These are phyloP conservation scores for Petaurus breviceps DNA, from an alignment of 2,113 vertebrate species.

Conservation along the genomic window DNA sequence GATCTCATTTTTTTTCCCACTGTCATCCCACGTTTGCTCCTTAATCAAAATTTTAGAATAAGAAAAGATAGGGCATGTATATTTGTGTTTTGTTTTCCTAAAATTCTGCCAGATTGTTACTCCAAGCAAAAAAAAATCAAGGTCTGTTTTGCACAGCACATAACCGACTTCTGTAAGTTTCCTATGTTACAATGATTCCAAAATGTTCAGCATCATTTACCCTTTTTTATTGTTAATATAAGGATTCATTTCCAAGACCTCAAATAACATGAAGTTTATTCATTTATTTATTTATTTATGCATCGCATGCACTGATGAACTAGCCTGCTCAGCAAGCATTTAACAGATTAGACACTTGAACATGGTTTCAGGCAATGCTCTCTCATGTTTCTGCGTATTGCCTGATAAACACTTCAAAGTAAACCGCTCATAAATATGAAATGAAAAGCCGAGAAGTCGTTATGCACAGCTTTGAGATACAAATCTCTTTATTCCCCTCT, in stretches of 20 bases:
- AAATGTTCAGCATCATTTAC: conserved; percentile 84
- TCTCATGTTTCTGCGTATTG: conserved; percentile 89
- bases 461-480: conserved; percentile 90
- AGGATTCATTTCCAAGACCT: conserved; percentile 84
- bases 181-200: conserved; percentile 81
- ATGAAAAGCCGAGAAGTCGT: conserved; percentile 89
- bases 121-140: conserved; percentile 74
- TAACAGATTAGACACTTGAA: conserved; percentile 89
- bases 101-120: conserved; percentile 63
- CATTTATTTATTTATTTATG: conserved; percentile 82
- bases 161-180: conserved; percentile 81
- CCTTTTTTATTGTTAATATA: conserved; percentile 86
- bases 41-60: conserved; percentile 54
- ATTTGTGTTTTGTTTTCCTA: conserved; percentile 68
- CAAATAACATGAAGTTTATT: conserved; percentile 85
- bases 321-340: conserved; percentile 87
- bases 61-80: conserved; percentile 26
- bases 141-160: conserved; percentile 76
- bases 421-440: conserved; percentile 92
- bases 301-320: conserved; percentile 86
- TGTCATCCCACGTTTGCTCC: conserved; percentile 55
- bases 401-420: conserved; percentile 94
- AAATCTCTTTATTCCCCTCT: conserved; percentile 92
- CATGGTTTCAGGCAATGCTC: conserved; percentile 89
- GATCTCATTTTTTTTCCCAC: neutral